phyloP scores from a whole-genome alignment of 35 echinoderm and acorn worm species.

The Lytechinus variegatus region DNA sequence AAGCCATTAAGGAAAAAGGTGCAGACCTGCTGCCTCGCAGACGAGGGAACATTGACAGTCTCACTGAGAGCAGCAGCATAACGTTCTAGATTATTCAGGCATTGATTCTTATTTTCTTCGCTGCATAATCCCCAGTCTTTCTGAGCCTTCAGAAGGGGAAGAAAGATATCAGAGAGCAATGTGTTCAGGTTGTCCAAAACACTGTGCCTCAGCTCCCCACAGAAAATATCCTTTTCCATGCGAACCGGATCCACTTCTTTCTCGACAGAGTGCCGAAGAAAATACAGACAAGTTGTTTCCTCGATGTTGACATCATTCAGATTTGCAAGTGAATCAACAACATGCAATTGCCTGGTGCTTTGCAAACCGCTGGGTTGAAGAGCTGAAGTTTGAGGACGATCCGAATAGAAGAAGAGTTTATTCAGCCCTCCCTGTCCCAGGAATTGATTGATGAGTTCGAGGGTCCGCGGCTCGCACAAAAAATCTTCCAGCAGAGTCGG shows the following conservation, averaged over 20 bases:
- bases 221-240: constrained; percentile 99
- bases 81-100: constrained; percentile 80
- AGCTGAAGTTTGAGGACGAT: constrained; percentile 84
- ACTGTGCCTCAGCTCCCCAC: constrained; percentile 94
- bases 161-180: constrained; percentile 86
- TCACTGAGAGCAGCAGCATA: constrained; percentile 86
- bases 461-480: constrained; percentile 79
- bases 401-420: constrained; percentile 99
- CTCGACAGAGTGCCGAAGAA: constrained; percentile 84
- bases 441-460: constrained; percentile 96
- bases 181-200: constrained; percentile 97
- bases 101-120: constrained; percentile 90
- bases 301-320: constrained; percentile 98
- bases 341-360: constrained; percentile 94
- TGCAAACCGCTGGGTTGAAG: constrained; percentile 81
- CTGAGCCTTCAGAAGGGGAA: constrained; percentile 87
- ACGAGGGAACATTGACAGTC: constrained; percentile 85
- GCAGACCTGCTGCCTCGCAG: constrained; percentile 90
- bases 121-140: constrained; percentile 97
- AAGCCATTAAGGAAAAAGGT: neutral
- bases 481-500: constrained; percentile 96
- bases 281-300: constrained; percentile 96
- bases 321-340: constrained; percentile 84
- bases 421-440: constrained; percentile 90
- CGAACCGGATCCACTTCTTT: constrained; percentile 91